Percentiles rank a stretch among this genome's conserved stretches.
Conservation (phyloP, 2,797 vertebrate genomes). For the Tenualosa thibaudeaui region DNA sequence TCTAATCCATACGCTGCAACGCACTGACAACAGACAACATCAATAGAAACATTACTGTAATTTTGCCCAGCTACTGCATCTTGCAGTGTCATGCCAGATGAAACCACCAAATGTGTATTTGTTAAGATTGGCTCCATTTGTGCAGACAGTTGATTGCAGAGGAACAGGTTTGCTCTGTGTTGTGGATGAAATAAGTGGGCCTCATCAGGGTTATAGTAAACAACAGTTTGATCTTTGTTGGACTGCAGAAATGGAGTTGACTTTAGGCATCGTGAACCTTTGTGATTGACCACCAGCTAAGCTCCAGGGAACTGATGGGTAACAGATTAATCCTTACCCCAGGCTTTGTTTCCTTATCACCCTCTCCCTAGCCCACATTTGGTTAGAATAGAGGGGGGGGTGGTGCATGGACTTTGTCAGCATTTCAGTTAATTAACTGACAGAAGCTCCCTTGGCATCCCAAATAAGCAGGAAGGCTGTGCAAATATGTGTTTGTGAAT, state of each 20-base stretch:
- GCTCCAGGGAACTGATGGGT: conserved; percentile 9
- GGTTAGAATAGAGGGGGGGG: background rate
- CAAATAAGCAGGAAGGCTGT: background rate
- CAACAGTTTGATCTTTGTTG: background rate
- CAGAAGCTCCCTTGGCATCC: background rate
- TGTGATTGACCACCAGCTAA: conserved; percentile 14
- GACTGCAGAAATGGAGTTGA: background rate
- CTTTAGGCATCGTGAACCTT: background rate
- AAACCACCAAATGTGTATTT: background rate
- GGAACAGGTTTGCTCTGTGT: background rate
- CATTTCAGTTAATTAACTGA: conserved; percentile 4
- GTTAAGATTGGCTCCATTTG: background rate
- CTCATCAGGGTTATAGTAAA: conserved; percentile 1
- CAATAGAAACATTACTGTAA: conserved; percentile 6
- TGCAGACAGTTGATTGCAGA: background rate
- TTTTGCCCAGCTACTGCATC: background rate
- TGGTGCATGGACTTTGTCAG: background rate
- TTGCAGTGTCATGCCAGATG: background rate
- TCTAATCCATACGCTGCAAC: conserved; percentile 4
- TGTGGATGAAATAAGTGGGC: background rate
- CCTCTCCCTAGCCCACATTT: conserved; percentile 2
- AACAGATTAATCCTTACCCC: conserved; percentile 19
- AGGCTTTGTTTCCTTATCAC: background rate
- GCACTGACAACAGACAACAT: background rate
- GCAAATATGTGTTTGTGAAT: background rate